These are phyloP conservation scores for Lepidurus apus DNA, from an alignment of 1,140 invertebrate species.

Conservation along the genomic window DNA sequence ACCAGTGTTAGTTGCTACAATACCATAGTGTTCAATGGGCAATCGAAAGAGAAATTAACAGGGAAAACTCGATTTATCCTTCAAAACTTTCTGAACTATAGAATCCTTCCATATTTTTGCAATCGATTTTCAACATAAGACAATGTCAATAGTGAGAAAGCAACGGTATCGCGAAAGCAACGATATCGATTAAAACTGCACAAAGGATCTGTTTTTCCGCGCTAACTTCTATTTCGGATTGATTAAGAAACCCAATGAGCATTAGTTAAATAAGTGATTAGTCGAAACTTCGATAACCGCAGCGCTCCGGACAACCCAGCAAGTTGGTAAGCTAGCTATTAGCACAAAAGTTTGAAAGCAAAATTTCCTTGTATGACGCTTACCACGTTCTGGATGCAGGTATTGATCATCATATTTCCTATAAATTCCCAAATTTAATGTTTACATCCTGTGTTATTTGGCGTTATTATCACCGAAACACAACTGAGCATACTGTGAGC, in stretches of 20 bases:
- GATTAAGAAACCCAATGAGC: too few species aligned
- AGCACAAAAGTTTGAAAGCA: not conserved
- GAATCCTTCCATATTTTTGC: too few species aligned
- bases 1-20: not conserved
- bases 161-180: too few species aligned
- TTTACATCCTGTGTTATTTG: not conserved
- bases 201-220: too few species aligned
- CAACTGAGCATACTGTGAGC: not conserved
- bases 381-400: conserved; percentile 31
- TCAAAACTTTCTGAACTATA: too few species aligned
- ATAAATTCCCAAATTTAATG: not conserved
- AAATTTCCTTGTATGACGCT: conserved; percentile 3
- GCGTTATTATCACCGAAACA: not conserved
- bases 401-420: conserved; percentile 31
- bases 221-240: too few species aligned
- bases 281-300: not conserved
- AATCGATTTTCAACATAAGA: too few species aligned
- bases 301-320: too few species aligned
- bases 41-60: not conserved
- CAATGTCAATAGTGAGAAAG: too few species aligned
- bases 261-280: not conserved
- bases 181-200: too few species aligned
- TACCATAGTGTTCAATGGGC: not conserved
- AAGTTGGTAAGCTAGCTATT: too few species aligned
- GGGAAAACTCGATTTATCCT: too few species aligned